Evolutionary conservation across 1,140 invertebrate genomes (phyloP), one percentile per base, ranked within the genome.

Genomic region (Grapholita molesta): DNA sequence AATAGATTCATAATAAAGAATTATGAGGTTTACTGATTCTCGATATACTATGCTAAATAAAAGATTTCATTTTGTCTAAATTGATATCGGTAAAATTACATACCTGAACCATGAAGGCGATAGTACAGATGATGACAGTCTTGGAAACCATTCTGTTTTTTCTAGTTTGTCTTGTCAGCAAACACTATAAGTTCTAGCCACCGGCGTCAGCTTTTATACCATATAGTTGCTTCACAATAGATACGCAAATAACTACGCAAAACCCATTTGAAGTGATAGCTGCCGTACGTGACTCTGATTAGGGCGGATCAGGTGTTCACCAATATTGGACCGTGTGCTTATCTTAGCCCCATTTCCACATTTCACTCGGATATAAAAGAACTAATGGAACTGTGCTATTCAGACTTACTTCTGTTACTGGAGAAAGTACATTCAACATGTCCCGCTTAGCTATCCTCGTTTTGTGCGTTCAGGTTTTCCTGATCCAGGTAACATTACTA

Each of bases 391-490:
- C 0, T 30, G 3, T 5, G 42, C 71, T 66, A 68, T 80, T 67
- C 70, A 83, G n/a, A 30, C 24, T 28, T 7, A 28, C 55, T 61
- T 61, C 55, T 25, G 12, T 61, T 6, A 28, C 24, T 4, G 25
- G 30, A 28, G 24, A 61, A 30, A 28, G 24, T 30, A 61, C 55
- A 15, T 61, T 61, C 25, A 28, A 28, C 33, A 76, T 79, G 72
- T 69, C 71, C 48, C 24, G 64, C 15, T 74, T 79, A 61, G 18
- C 70, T n/a, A 53, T 73, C n/a, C 57, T 79, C 6, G 42, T 77
- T 8, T 57, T 77, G 32, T 79, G 73, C 72, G 70, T 72, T 65
- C 73, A 77, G 32, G 71, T 72, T 25, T 68, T 71, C 24, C 42
- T 79, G 61, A 32, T 77, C 23, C 75, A 79, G 71, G 77, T 79